Evolutionary conservation across 2,113 vertebrate genomes (phyloP).

Genomic region (Daboia siamensis): DNA sequence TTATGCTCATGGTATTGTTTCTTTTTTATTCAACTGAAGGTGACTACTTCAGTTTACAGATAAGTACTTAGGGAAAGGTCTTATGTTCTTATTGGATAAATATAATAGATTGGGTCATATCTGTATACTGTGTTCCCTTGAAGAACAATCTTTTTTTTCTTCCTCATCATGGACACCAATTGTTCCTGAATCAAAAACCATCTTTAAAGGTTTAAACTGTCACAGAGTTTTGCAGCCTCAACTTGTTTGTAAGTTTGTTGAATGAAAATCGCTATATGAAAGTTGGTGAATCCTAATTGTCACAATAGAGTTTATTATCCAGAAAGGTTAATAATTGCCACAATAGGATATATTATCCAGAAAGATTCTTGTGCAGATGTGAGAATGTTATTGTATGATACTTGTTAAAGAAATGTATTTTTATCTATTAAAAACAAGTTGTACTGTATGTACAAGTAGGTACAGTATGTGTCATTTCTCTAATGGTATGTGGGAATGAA

Average conservation of each 20-base stretch:
- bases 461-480: background rate
- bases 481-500: background rate
- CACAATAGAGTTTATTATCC: background rate
- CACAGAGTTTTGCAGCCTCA: background rate
- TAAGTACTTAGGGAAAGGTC: background rate
- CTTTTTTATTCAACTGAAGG: background rate
- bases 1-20: background rate
- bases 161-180: background rate
- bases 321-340: background rate
- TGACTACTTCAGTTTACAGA: background rate
- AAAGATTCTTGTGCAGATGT: background rate
- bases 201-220: background rate
- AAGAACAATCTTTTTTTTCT: background rate
- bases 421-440: background rate
- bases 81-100: background rate
- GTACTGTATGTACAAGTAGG: background rate
- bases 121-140: background rate
- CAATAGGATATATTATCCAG: background rate
- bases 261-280: background rate
- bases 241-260: background rate
- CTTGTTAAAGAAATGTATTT: background rate
- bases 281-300: background rate
- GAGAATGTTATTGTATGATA: background rate
- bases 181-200: background rate
- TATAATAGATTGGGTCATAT: background rate